Evolutionary conservation across 2,888 invertebrate genomes (phyloP), one percentile per base, ranked within the genome.

Genomic region (Drosophila pegasa): DNA sequence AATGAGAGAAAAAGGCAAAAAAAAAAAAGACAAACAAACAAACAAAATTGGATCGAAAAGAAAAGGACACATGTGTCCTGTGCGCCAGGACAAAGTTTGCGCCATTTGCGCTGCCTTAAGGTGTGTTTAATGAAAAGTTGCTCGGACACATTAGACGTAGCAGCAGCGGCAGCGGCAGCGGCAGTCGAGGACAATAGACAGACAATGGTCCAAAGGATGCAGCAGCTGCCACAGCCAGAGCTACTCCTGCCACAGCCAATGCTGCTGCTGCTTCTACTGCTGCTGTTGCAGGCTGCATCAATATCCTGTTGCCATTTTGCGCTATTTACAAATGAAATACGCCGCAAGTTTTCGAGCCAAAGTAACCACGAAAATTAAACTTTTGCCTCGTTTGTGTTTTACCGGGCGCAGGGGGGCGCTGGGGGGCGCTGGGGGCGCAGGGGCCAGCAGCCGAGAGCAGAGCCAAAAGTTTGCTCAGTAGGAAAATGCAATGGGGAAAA

Each of bases 261-360:
- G 29, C 41, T 38, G 8, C 43, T 40, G 45, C 45, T 38, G 6
- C 50, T 55, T 6, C 37, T 43, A 2, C 33, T 43, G 22, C 52
- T 29, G 47, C 48, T 48, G 54, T 75, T 78, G 58, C 58, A 61
- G 57, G 81, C 81, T 80, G 85, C 79, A 80, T 84, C 85, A 80
- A 80, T 80, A 84, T 80, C 85, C 79, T 84, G 79, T 80, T 80
- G 79, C 79, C 79, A 80, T 80, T 79, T 80, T 80, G 78, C 78
- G 80, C 82, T 83, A 82, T 82, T 82, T 82, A 83, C 87, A 83
- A 82, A 82, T 87, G 85, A 84, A 84, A 84, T 87, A 84, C 87
- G 83, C 88, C 79, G 79, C 88, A 84, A 84, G 86, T 84, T 83
- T 87, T 78, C 67, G 60, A 85, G 75, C 83, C 69, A 73, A 82